A percentile compares a stretch with the other conserved stretches of the same genome.
These are phyloP conservation scores for Arrhamphus sclerolepis DNA, from an alignment of 2,797 vertebrate genomes.

Conservation along the genomic window DNA sequence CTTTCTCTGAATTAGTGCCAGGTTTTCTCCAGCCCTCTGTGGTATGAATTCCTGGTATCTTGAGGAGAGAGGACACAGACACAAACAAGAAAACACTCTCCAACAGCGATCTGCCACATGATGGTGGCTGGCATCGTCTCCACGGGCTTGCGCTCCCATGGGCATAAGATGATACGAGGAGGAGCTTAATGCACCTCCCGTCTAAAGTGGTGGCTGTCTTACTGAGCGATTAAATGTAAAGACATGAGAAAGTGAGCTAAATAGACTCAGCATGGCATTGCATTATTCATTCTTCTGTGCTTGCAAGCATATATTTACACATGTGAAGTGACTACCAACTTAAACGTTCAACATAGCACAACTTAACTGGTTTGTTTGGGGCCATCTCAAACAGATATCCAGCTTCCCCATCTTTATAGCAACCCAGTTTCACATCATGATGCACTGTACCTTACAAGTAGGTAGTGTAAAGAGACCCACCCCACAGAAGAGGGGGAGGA, in stretches of 20 bases:
- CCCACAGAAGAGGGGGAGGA: too few species aligned
- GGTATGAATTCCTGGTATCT: slow-evolving; percentile 37
- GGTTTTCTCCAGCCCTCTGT: slow-evolving; percentile 21
- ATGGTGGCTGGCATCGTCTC: slow-evolving; percentile 31
- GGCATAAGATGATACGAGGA: slow-evolving; percentile 28
- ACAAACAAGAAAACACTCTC: slow-evolving; percentile 57
- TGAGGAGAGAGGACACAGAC: slow-evolving; percentile 26
- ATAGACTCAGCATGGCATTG: neutral
- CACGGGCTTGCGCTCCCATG: slow-evolving; percentile 33
- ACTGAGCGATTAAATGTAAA: slow-evolving; percentile 26
- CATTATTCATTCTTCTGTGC: neutral
- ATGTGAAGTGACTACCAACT: too few species aligned
- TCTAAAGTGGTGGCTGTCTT: slow-evolving; percentile 24
- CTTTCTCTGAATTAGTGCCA: slow-evolving; percentile 42
- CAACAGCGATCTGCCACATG: slow-evolving; percentile 41
- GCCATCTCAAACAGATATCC: too few species aligned
- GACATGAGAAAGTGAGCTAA: neutral
- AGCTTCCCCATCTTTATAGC: too few species aligned
- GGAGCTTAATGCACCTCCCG: slow-evolving; percentile 27
- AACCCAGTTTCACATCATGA: too few species aligned
- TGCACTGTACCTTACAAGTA: too few species aligned
- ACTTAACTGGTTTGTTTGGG: too few species aligned
- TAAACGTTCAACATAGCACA: too few species aligned
- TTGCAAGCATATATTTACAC: too few species aligned
- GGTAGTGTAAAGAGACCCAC: too few species aligned